Conservation (phyloP, 2,888 invertebrate species). For the Labia minor region DNA sequence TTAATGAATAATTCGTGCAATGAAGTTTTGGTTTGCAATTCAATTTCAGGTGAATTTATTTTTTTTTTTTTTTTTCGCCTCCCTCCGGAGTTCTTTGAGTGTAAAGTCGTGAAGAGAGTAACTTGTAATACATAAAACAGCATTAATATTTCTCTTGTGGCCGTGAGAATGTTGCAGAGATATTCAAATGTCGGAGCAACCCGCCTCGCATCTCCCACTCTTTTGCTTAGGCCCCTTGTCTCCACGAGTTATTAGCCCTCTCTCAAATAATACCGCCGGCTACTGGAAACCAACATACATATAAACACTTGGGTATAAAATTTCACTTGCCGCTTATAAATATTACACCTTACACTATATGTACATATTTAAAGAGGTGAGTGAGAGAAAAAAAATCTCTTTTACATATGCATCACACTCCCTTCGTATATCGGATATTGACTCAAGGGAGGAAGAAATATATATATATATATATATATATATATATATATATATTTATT, state of each 20-base stretch:
- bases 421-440: too few species aligned
- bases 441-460: too few species aligned
- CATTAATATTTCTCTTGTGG: background rate
- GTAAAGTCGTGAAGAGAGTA: slow-evolving; percentile 13
- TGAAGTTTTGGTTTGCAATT: too few species aligned
- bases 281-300: background rate
- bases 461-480: too few species aligned
- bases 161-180: background rate
- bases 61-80: background rate
- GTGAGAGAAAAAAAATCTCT: too few species aligned
- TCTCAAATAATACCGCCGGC: slow-evolving; percentile 8
- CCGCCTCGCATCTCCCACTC: background rate
- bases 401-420: too few species aligned
- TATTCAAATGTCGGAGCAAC: slow-evolving; percentile 3
- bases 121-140: slow-evolving; percentile 7
- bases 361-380: background rate
- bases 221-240: background rate
- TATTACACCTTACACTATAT: slow-evolving; percentile 7
- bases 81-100: background rate
- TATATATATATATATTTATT: too few species aligned
- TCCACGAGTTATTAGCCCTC: slow-evolving; percentile 2
- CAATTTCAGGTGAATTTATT: background rate
- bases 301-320: background rate
- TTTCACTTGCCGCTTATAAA: background rate
- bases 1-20: too few species aligned